Evolutionary conservation across 2,113 vertebrate genomes (phyloP).

Genomic region (Osmerus eperlanus): DNA sequence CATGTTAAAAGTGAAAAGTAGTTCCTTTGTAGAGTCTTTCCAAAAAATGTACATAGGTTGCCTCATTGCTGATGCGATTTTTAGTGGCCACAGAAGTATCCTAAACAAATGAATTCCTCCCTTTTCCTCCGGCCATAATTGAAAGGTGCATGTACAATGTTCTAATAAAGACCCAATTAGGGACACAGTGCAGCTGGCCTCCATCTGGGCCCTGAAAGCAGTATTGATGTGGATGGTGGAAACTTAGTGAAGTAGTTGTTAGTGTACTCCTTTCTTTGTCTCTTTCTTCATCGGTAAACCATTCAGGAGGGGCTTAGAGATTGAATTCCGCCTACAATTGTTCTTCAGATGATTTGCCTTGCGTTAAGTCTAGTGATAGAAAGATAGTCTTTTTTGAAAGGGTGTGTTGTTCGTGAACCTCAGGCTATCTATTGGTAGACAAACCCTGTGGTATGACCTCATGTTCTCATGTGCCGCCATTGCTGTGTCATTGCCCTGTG

Average conservation of each 20-base stretch:
- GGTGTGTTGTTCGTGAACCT: conserved; percentile 36
- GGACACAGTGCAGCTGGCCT: conserved; percentile 45
- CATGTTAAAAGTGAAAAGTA: conserved; percentile 42
- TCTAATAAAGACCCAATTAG: conserved; percentile 51
- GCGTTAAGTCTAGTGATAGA: no score
- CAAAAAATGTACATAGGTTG: conserved; percentile 52
- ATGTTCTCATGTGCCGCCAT: conserved; percentile 46
- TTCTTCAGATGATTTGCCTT: neutral
- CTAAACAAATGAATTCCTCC: conserved; percentile 42
- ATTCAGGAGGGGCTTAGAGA: conserved; percentile 7
- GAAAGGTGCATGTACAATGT: conserved; percentile 46
- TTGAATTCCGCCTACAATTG: conserved; percentile 2
- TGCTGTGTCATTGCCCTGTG: conserved; percentile 25
- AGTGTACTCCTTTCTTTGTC: conserved; percentile 1
- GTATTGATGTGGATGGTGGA: conserved; percentile 17
- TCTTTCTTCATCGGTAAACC: conserved; percentile 1
- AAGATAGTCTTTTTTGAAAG: conserved; percentile 2
- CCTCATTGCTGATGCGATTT: conserved; percentile 53
- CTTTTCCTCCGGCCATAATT: conserved; percentile 45
- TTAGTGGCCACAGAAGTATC: conserved; percentile 50
- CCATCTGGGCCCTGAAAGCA: conserved; percentile 42
- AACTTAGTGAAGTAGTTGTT: conserved; percentile 7
- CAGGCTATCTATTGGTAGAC: conserved; percentile 44
- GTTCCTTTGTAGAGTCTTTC: conserved; percentile 47
- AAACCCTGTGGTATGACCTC: conserved; percentile 25